Conservation (phyloP, 2,888 invertebrate species). For the Drepana falcataria region DNA sequence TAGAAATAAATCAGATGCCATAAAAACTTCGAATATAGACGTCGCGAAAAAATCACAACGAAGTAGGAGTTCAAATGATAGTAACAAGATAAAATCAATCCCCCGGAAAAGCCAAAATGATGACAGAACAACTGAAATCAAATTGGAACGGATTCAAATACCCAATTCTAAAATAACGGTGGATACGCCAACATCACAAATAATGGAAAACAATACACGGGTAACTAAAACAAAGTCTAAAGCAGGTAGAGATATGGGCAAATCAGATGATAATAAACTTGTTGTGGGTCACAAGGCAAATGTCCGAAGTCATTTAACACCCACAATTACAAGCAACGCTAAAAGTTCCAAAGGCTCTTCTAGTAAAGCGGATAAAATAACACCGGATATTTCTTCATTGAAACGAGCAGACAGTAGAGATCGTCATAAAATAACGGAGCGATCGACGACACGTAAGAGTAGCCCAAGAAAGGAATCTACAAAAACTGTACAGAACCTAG, state of each 20-base stretch:
- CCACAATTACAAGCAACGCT: neutral
- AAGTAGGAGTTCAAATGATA: neutral
- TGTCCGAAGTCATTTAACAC: neutral
- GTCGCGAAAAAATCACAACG: neutral
- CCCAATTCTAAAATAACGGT: neutral
- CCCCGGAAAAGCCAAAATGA: neutral
- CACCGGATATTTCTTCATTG: neutral
- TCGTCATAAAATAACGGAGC: neutral
- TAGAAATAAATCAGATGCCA: neutral
- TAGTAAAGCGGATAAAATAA: neutral
- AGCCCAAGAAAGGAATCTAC: neutral
- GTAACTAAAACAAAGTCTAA: neutral
- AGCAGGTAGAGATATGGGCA: neutral
- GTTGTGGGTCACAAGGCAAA: neutral
- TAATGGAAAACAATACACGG: neutral
- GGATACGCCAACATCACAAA: neutral
- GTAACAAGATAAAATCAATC: neutral
- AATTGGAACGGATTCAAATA: neutral
- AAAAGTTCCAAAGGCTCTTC: neutral
- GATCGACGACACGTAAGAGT: neutral
- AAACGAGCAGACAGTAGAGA: neutral
- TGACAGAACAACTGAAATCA: neutral
- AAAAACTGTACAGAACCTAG: neutral
- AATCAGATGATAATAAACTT: neutral
- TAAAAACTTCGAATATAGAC: neutral